Evolutionary conservation across 2,797 vertebrate species (phyloP), one percentile per base, ranked within the genome.

Genomic region (Zonotrichia albicollis): DNA sequence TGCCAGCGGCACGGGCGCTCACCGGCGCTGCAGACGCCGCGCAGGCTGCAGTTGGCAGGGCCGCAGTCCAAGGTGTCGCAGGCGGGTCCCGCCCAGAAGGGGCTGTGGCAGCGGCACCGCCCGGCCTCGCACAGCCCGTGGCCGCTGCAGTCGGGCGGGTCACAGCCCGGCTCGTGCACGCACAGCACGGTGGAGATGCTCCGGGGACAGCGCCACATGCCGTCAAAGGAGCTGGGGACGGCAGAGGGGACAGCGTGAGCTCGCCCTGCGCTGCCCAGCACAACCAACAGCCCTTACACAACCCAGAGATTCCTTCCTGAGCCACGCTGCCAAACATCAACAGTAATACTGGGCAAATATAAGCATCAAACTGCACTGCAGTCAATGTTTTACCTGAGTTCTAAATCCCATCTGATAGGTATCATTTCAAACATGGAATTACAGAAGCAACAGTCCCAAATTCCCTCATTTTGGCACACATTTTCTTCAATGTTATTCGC

Each of bases 131-230:
- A 99, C 65, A 32, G 84, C 13, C 99, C 98, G 0, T 98, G 98
- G 29, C 98, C 97, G 0, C 96, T 97, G 97, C 99, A 99, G 98
- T 99, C 95, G 0, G 94, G 60, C 0, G 98, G 98, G 67, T 97
- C 91, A 36, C 99, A 99, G 84, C 42, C 74, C 3, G 97, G 98
- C 86, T 97, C 97, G 2, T 99, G 99, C 42, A 99, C 88, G 8
- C 99, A 99, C 64, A 99, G 42, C 61, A 99, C 55, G 2, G 99
- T 99, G 26, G 99, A 99, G 70, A 99, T 97, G 0, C 2, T 71
- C 10, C 99, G 98, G 3, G 98, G 97, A 78, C 99, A 99, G 57
- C 98, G 98, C 99, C 99, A 99, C 98, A 96, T 98, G 48, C 14
- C 22, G 77, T 98, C 94, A 3, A 77, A 96, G 50, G 70, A 17